A percentile compares a stretch with the other conserved stretches of the same genome.
Evolutionary conservation across 2,113 vertebrate genomes (phyloP).

Genomic region (Ancistrus triradiatus): DNA sequence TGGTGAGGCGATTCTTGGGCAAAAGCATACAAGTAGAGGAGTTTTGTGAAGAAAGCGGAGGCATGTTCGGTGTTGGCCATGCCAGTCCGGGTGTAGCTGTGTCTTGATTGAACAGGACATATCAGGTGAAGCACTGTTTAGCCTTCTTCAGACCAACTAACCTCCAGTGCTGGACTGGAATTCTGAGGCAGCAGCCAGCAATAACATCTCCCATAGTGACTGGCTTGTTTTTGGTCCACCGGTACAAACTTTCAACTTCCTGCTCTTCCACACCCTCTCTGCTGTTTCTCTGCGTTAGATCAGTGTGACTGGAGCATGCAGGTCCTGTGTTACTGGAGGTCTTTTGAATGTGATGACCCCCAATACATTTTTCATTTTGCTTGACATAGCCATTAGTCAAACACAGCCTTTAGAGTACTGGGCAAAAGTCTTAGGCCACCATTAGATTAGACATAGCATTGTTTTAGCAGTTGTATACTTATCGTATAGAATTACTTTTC

Average conservation of each 20-base stretch:
- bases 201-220: constrained; percentile 55
- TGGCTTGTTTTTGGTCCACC: constrained; percentile 32
- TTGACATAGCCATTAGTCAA: too few relatives aligned
- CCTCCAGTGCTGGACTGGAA: constrained; percentile 53
- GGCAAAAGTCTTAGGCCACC: too few relatives aligned
- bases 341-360: too few relatives aligned
- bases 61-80: not conserved
- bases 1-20: constrained; percentile 63
- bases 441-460: too few relatives aligned
- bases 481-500: too few relatives aligned
- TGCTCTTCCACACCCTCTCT: constrained; percentile 13
- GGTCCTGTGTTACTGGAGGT: not conserved
- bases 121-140: not conserved
- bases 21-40: constrained; percentile 46
- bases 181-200: constrained; percentile 56
- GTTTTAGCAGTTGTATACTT: too few relatives aligned
- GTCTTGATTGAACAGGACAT: not conserved
- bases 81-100: not conserved
- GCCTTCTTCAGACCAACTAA: constrained; percentile 19
- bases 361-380: too few relatives aligned
- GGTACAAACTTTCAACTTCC: constrained; percentile 3
- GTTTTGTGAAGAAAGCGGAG: not conserved
- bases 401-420: too few relatives aligned
- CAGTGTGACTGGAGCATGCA: not conserved
- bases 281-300: not conserved